These are phyloP conservation scores for Chloroceryle inda DNA, from an alignment of 2,797 vertebrate genomes.

Conservation along the genomic window DNA sequence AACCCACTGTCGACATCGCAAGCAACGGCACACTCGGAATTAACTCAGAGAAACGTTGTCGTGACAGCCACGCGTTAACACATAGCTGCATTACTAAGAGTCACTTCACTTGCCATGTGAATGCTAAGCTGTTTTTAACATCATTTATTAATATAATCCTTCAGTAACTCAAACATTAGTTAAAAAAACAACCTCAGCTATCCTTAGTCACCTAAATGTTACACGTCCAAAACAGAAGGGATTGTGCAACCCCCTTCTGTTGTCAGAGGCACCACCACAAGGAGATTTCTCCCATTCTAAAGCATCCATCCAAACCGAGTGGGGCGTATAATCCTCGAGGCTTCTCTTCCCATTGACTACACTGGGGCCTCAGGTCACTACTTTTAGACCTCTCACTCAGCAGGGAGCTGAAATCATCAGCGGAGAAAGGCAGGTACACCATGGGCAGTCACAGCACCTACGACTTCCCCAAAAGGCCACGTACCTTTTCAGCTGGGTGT, in stretches of 20 bases:
- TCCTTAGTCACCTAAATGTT: not conserved
- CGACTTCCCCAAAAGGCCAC: not conserved
- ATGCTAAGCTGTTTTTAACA: not conserved
- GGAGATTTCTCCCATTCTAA: not conserved
- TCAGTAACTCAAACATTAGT: not conserved
- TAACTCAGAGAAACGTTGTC: not conserved
- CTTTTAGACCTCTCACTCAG: not conserved
- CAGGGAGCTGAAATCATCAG: not conserved
- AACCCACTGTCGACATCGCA: not conserved
- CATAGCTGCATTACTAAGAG: not conserved
- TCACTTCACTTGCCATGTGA: not conserved
- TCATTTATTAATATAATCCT: not conserved
- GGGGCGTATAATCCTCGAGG: rapidly evolving
- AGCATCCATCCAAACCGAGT: not conserved
- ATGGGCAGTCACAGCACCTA: not conserved
- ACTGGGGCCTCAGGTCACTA: not conserved
- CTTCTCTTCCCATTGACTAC: not conserved
- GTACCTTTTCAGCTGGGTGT: slow-evolving; percentile 93
- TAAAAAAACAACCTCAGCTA: not conserved
- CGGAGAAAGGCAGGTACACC: not conserved
- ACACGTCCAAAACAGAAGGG: not conserved
- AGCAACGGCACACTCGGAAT: not conserved
- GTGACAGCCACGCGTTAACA: rapidly evolving
- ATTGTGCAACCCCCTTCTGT: not conserved
- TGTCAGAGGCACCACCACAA: not conserved